phyloP scores from a whole-genome alignment of 2,888 invertebrate genomes.

The Hirudinaria manillensis region DNA sequence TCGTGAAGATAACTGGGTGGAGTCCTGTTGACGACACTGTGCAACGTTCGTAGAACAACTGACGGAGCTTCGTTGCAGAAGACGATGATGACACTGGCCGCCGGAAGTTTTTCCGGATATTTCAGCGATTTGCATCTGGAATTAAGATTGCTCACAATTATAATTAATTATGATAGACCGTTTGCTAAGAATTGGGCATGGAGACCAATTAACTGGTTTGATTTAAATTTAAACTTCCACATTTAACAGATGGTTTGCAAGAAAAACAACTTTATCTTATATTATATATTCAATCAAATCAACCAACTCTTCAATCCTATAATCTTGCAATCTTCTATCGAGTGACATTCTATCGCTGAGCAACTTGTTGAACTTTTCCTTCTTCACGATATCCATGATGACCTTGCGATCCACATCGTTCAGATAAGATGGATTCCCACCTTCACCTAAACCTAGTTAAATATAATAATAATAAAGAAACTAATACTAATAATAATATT shows the following conservation, averaged over 20 bases:
- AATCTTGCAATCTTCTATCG: constrained; percentile 20
- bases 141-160: constrained; percentile 22
- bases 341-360: constrained; percentile 21
- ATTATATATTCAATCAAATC: too few relatives aligned
- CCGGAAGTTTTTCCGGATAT: constrained; percentile 66
- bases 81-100: constrained; percentile 69
- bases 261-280: too few relatives aligned
- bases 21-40: constrained; percentile 75
- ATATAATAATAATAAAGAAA: constrained; percentile 19
- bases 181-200: background rate
- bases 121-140: constrained; percentile 61
- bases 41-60: constrained; percentile 72
- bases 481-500: constrained; percentile 12
- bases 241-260: background rate
- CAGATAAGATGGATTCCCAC: constrained; percentile 3
- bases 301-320: constrained; percentile 16
- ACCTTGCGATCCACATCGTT: background rate
- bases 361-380: constrained; percentile 22
- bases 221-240: background rate
- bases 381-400: background rate
- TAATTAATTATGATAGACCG: background rate
- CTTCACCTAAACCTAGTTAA: constrained; percentile 17
- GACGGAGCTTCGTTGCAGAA: constrained; percentile 88
- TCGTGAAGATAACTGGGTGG: constrained; percentile 73
- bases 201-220: background rate